Base-by-base conservation (phyloP, 92 coral and sea anemone genomes). In the Epizoanthus rinbou region DNA sequence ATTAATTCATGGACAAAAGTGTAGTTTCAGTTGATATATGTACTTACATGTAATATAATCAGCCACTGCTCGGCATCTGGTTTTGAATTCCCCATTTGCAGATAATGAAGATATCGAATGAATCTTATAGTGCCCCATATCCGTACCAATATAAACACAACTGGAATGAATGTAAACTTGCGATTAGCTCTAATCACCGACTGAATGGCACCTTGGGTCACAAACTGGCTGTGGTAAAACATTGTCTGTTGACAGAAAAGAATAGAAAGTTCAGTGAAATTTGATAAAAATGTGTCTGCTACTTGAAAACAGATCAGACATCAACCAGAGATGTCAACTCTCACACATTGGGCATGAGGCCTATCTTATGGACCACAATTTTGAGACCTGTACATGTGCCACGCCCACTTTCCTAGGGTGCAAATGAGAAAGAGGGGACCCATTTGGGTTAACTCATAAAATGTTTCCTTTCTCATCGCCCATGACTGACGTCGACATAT, bases 91-190 rank as follows among this genome's bases (percentile, higher is more conserved):
- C 65, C 63, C 8, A 23, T 50, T 17, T 70, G 82, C 33, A 28
- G 21, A 11, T 70, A 76, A 41, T 69, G 72, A 73, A 83, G 43
- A 8, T 79, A 81, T 43, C 86, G 52, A 52, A 87, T 70, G 81
- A 92, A 92, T 23, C 95, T 76, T 21, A 89, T 80, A 33, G 99
- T 96, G 6, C 99, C 99, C 99, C 99, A 96, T 21, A 94, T 82
- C 58, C 98, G 90, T 75, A 96, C 81, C 23, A 94, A 28, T 58
- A 96, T 93, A 85, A 90, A 96, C 18, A 96, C 82, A 22, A 91
- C 25, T 31, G 99, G 99, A 14, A 92, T 93, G 80, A 89, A 84
- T 21, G 87, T 87, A 74, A 91, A 89, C 64, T 96, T 96, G 69
- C 93, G 87, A 47, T 91, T 91, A 6, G 91, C 98, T 85, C 87